Percentiles rank a stretch among this genome's conserved stretches.
phyloP scores from a whole-genome alignment of 1,140 invertebrate genomes.

The Euborellia annulipes region DNA sequence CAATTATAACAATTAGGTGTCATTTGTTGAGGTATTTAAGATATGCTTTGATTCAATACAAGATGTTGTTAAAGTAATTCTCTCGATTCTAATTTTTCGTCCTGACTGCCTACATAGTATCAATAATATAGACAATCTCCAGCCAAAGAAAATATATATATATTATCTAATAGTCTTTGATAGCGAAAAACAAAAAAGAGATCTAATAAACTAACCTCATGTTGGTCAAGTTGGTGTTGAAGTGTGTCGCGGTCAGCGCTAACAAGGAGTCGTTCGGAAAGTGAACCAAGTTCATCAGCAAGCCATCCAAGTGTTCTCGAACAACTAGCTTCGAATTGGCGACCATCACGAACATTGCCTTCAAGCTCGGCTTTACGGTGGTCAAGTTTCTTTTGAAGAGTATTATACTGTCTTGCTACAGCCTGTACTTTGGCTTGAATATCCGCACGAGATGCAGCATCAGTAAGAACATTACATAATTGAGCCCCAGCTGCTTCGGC shows the following conservation, averaged over 20 bases:
- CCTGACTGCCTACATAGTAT: too few species aligned
- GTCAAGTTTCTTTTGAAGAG: constrained; percentile 75
- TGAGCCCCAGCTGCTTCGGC: constrained; percentile 73
- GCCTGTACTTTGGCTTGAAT: constrained; percentile 74
- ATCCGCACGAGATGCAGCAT: constrained; percentile 75
- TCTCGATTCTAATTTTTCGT: too few species aligned
- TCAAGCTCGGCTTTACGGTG: constrained; percentile 81
- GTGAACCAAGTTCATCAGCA: constrained; percentile 51
- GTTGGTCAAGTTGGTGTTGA: constrained; percentile 70
- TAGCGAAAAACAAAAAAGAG: background rate
- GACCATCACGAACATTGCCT: constrained; percentile 55
- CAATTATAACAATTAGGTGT: too few species aligned
- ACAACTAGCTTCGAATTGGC: constrained; percentile 74
- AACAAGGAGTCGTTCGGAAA: constrained; percentile 62
- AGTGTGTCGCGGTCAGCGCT: constrained; percentile 72
- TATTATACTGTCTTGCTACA: constrained; percentile 66
- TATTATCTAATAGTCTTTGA: background rate
- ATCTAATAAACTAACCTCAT: constrained; percentile 38
- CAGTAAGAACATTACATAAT: constrained; percentile 75
- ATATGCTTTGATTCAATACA: too few species aligned
- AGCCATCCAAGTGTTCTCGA: constrained; percentile 79
- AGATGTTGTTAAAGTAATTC: too few species aligned
- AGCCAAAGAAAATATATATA: too few species aligned
- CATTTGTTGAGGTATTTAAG: too few species aligned
- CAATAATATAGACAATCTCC: too few species aligned